A percentile compares a stretch with the other conserved stretches of the same genome.
Evolutionary conservation across 2,888 invertebrate species (phyloP).

Genomic region (Phengaris arion): DNA sequence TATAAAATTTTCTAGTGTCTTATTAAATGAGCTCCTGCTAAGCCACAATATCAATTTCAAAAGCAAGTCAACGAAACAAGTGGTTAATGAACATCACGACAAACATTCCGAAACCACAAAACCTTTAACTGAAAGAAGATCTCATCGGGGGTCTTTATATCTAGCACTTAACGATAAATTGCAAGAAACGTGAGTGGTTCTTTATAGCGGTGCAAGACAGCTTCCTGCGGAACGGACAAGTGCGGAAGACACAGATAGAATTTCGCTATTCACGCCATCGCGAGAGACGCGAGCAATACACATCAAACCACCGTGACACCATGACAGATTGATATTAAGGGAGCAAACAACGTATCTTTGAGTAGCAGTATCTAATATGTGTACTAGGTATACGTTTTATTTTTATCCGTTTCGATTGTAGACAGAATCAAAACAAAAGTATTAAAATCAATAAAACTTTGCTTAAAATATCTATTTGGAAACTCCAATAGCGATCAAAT

Average conservation of each 20-base stretch:
- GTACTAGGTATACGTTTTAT: background rate
- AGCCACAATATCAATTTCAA: slow-evolving; percentile 35
- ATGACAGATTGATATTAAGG: background rate
- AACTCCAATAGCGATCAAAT: slow-evolving; percentile 18
- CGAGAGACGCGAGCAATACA: background rate
- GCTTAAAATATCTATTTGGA: slow-evolving; percentile 26
- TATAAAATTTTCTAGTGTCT: background rate
- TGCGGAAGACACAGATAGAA: background rate
- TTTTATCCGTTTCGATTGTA: background rate
- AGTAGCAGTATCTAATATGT: background rate
- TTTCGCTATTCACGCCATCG: background rate
- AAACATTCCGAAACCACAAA: slow-evolving; percentile 20
- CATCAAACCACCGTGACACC: background rate
- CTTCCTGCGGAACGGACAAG: slow-evolving; percentile 6
- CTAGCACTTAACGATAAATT: background rate
- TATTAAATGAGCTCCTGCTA: slow-evolving; percentile 27
- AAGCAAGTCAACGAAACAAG: slow-evolving; percentile 36
- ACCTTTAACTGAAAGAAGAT: slow-evolving; percentile 8
- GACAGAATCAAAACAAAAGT: background rate
- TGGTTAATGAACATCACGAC: slow-evolving; percentile 44
- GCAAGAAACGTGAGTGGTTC: slow-evolving; percentile 18
- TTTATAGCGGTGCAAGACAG: slow-evolving; percentile 10
- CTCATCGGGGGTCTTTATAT: slow-evolving; percentile 13
- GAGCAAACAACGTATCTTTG: background rate
- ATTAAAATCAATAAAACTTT: slow-evolving; percentile 21